Percentiles rank a stretch among this genome's conserved stretches.
These are phyloP conservation scores for Lagothrix lagotricha DNA, from an alignment of 2,797 vertebrate species.

Conservation along the genomic window DNA sequence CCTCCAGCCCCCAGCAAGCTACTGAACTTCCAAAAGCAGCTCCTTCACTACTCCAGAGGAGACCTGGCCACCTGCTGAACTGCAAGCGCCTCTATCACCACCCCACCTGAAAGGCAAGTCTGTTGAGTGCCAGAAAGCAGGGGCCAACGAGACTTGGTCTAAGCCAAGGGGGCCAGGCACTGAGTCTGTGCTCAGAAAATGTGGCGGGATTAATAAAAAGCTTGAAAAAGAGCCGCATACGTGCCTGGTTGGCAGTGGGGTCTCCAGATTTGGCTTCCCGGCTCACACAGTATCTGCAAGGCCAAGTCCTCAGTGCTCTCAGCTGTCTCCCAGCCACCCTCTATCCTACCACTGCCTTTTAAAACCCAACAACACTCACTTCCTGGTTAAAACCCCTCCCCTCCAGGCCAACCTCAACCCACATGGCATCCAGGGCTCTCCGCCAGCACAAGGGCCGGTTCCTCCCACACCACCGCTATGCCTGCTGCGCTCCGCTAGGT, in stretches of 20 bases:
- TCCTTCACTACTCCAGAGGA: neutral
- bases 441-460: neutral
- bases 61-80: neutral
- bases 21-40: neutral
- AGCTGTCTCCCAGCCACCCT: neutral
- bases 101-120: neutral
- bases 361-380: neutral
- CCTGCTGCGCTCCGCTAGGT: neutral
- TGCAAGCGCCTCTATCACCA: neutral
- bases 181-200: neutral
- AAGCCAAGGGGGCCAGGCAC: neutral
- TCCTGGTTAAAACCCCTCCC: neutral
- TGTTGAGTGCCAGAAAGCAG: neutral
- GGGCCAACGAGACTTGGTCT: neutral
- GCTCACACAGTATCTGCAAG: neutral
- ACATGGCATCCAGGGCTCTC: neutral
- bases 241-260: neutral
- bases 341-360: neutral
- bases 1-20: slow-evolving; percentile 9
- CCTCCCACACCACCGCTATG: neutral
- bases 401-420: neutral
- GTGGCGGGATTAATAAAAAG: neutral
- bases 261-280: neutral
- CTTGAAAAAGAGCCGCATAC: neutral
- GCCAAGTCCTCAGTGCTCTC: neutral